Evolutionary conservation across 2,113 vertebrate species (phyloP).

Genomic region (Cnemophilus loriae): DNA sequence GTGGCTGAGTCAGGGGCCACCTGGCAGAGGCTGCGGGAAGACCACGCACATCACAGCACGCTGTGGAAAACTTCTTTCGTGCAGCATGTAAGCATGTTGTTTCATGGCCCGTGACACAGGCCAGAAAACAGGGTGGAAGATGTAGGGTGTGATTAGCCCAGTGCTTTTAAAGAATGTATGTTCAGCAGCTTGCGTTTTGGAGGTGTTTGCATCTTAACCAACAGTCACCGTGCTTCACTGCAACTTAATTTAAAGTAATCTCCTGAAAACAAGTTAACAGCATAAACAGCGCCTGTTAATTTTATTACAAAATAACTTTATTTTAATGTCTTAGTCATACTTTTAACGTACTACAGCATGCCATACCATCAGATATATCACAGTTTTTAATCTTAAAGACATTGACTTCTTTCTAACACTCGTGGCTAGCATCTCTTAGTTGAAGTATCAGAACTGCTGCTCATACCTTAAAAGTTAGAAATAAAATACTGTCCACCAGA

Average conservation of each 20-base stretch:
- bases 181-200: not conserved
- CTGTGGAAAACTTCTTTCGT: not conserved
- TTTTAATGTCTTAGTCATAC: not conserved
- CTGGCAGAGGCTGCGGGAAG: not conserved
- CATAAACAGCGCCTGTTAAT: not conserved
- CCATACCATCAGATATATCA: not conserved
- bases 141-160: not conserved
- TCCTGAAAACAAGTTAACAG: not conserved
- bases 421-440: not conserved
- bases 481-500: not conserved
- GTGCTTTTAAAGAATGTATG: not conserved
- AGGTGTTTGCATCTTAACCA: not conserved
- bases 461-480: not conserved
- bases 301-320: slow-evolving; percentile 1
- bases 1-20: not conserved
- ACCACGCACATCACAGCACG: not conserved
- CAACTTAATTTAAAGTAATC: not conserved
- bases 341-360: not conserved
- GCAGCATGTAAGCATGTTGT: not conserved
- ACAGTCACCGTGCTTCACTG: not conserved
- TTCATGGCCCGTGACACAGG: not conserved
- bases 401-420: not conserved
- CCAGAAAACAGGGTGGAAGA: not conserved
- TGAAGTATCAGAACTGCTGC: slow-evolving; percentile 5
- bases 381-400: not conserved